Conservation (phyloP, 1,140 invertebrate genomes). For the Babylonia areolata region DNA sequence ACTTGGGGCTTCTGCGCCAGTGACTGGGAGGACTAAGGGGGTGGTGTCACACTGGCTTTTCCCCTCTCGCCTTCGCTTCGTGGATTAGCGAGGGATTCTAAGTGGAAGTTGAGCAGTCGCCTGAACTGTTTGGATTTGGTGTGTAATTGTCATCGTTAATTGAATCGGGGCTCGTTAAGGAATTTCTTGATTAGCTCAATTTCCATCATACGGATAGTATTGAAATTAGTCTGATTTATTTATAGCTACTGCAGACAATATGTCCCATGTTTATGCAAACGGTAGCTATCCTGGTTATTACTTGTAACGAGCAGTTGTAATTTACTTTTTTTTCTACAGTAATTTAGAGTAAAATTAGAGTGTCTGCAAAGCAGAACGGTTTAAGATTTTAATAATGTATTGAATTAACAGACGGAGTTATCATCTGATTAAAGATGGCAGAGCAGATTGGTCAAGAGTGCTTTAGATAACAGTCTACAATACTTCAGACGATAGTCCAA, state of each 20-base stretch:
- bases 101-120: neutral
- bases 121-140: neutral
- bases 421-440: too few species aligned
- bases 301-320: neutral
- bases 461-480: too few species aligned
- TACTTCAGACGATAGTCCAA: too few species aligned
- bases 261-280: neutral
- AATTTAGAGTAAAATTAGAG: too few species aligned
- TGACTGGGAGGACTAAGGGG: neutral
- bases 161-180: constrained; percentile 8
- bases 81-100: neutral
- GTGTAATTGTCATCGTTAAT: neutral
- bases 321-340: too few species aligned
- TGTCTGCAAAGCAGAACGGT: too few species aligned
- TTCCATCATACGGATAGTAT: neutral
- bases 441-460: too few species aligned
- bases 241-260: neutral
- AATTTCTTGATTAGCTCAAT: constrained; percentile 1
- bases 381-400: too few species aligned
- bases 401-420: too few species aligned
- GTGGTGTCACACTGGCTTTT: neutral
- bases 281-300: neutral
- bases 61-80: neutral
- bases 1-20: neutral
- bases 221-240: neutral